Conservation (phyloP, 2,797 vertebrate species). For the Poecile montanus region DNA sequence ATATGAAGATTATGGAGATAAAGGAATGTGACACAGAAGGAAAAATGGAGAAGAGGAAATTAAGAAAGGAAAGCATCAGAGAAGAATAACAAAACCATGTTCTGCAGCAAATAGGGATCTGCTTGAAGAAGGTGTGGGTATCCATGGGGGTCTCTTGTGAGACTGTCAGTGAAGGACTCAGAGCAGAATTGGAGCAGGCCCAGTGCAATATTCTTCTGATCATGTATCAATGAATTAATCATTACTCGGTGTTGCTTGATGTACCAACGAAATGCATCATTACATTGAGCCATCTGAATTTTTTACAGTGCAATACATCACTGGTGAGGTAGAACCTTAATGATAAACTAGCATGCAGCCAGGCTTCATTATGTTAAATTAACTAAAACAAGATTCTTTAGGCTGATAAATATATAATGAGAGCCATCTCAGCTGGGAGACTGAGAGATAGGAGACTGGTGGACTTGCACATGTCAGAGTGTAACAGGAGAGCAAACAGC, state of each 20-base stretch:
- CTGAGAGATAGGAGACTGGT: neutral
- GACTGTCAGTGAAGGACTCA: neutral
- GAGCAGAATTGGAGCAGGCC: neutral
- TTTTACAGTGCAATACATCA: conserved; percentile 18
- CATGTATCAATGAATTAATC: conserved; percentile 5
- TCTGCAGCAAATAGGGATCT: neutral
- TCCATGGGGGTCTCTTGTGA: neutral
- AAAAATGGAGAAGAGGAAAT: neutral
- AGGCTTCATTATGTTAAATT: conserved; percentile 46
- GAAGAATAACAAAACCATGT: neutral
- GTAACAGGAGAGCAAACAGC: neutral
- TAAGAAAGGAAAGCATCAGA: neutral
- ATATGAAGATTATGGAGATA: neutral
- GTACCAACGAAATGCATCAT: conserved; percentile 19
- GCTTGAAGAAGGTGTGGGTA: neutral
- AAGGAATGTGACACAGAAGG: neutral
- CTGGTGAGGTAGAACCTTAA: neutral
- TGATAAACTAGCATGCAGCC: neutral
- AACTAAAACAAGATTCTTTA: conserved; percentile 15
- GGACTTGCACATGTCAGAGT: neutral
- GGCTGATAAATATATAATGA: conserved; percentile 18
- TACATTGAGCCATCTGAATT: conserved; percentile 16
- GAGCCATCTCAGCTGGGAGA: neutral
- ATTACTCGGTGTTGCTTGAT: neutral
- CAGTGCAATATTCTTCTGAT: neutral